Base-by-base conservation (phyloP, 2,888 invertebrate genomes). In the Amphipoea oculea region DNA sequence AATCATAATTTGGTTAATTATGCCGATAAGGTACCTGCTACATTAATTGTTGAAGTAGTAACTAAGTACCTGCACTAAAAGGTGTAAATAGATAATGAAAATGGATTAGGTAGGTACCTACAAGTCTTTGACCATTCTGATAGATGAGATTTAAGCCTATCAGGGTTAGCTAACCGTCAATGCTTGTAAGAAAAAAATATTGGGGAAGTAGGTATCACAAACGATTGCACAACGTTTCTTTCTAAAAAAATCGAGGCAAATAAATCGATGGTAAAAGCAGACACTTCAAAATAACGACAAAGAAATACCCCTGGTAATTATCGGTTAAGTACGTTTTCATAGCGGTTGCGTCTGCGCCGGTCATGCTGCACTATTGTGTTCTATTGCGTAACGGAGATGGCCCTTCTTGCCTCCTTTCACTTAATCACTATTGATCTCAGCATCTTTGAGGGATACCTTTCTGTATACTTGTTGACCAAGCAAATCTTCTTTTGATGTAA, bases 401-500 rank as follows among this genome's bases (percentile, higher is more conserved):
- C 86, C 86, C 88, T 80, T 82, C 80, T 75, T 54, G 72, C 36
- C 57, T 81, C 81, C 86, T 79, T 87, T 88, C 88, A 86, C 87
- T 86, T 76, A 54, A 66, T 54, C 20, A 23, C 23, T 42, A 67
- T 78, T 60, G 70, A 73, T 66, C 48, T 6, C 54, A 20, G 66
- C 29, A 69, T 76, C 63, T 54, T 14, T 79, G 45, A 57, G n/a
- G n/a, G 40, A 17, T 29, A 65, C 2, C 54, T 29, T 73, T 82
- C 62, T 63, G 5, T 23, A n/a, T 9, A 42, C 54, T 76, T 36
- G 12, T 74, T 54, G n/a, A 79, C n/a, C 12, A n/a, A 54, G 17
- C 7, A 17, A 20, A 62, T 81, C n/a, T 78, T 29, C 36, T 69
- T 1, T 6, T 42, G 57, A 36, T 20, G n/a, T 29, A 40, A 57